Evolutionary conservation across 2,113 vertebrate species (phyloP).

Genomic region (Carassius carassius): DNA sequence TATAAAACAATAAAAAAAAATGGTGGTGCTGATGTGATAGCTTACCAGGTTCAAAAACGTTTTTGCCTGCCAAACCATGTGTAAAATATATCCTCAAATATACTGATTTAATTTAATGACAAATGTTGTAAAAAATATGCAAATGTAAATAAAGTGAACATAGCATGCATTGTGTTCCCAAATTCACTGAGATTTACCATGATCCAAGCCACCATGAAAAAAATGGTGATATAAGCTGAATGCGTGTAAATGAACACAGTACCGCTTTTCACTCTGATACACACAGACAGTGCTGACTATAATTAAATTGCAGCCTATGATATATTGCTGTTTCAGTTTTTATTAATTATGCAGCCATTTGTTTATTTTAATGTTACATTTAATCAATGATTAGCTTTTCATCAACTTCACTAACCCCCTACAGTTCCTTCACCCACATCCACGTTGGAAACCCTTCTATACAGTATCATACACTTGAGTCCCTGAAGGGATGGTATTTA

Average conservation of each 20-base stretch:
- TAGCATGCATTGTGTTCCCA: background rate
- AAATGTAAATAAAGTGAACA: background rate
- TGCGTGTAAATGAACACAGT: background rate
- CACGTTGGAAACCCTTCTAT: background rate
- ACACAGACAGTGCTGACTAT: background rate
- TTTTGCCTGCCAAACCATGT: no score
- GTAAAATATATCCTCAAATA: no score
- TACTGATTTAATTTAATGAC: no score
- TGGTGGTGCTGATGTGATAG: no score
- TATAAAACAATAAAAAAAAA: no score
- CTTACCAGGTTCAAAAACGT: no score
- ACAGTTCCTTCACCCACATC: background rate
- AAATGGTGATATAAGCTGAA: background rate
- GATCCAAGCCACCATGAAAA: background rate
- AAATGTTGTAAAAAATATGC: no score
- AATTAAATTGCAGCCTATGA: background rate
- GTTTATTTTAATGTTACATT: background rate
- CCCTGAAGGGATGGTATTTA: constrained; percentile 25
- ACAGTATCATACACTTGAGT: constrained; percentile 9
- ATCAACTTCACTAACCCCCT: background rate
- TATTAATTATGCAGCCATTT: background rate
- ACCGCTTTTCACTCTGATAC: background rate
- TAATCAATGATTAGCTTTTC: background rate
- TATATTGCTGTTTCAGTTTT: background rate
- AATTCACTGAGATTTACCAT: background rate